Percentiles rank a stretch among this genome's conserved stretches.
These are phyloP conservation scores for Trogon surrucura DNA, from an alignment of 2,113 vertebrate genomes.

Conservation along the genomic window DNA sequence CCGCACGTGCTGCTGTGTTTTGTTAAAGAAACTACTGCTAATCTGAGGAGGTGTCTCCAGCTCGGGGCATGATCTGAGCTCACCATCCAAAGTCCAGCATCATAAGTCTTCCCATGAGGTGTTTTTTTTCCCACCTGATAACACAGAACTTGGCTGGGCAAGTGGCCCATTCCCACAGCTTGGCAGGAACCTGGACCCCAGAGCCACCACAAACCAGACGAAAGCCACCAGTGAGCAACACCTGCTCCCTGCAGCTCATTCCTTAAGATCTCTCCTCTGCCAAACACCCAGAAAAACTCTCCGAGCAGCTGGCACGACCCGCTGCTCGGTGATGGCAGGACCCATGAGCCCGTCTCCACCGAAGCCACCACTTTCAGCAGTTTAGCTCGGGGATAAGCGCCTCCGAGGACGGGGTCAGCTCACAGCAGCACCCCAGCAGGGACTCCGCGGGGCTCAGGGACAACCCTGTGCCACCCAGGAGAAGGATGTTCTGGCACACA, in stretches of 20 bases:
- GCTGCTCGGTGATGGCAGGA: not conserved
- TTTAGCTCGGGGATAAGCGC: rapidly evolving
- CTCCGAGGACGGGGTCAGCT: rapidly evolving
- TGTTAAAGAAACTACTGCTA: not conserved
- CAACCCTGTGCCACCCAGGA: not conserved
- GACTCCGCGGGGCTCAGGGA: not conserved
- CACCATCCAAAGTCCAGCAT: not conserved
- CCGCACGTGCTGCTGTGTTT: too few relatives aligned
- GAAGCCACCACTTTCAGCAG: not conserved
- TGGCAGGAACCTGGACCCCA: not conserved
- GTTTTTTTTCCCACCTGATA: not conserved
- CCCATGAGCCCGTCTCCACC: not conserved
- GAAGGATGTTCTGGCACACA: not conserved
- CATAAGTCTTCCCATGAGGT: not conserved
- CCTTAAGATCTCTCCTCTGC: not conserved
- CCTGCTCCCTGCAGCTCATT: rapidly evolving
- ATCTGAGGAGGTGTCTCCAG: not conserved
- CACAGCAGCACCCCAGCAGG: rapidly evolving
- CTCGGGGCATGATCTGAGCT: not conserved
- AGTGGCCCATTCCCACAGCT: not conserved
- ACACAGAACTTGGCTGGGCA: not conserved
- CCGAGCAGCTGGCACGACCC: not conserved
- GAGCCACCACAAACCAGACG: rapidly evolving
- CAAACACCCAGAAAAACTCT: not conserved
- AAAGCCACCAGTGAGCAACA: not conserved